phyloP scores from a whole-genome alignment of 2,113 vertebrate species.

The Cyphotilapia sp. region DNA sequence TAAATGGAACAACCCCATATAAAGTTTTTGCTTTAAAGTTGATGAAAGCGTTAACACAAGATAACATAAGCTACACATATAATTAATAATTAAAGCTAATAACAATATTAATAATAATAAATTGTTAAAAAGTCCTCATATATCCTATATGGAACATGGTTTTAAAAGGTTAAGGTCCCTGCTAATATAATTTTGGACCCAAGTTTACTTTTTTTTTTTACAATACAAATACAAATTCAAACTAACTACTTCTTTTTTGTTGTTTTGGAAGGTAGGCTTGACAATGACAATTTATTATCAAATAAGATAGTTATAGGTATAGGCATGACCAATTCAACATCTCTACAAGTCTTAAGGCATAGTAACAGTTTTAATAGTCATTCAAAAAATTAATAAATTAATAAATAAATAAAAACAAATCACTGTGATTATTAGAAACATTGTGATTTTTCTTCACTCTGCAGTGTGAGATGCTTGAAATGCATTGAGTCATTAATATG shows the following conservation, averaged over 20 bases:
- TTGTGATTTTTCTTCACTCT: neutral
- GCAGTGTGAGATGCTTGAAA: neutral
- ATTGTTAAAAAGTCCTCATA: neutral
- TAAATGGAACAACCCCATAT: neutral
- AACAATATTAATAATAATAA: neutral
- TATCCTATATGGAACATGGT: neutral
- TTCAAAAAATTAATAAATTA: fast-evolving
- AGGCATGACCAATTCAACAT: neutral
- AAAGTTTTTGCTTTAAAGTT: neutral
- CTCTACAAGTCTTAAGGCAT: neutral
- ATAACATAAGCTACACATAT: neutral
- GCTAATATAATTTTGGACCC: neutral
- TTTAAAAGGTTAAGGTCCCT: neutral
- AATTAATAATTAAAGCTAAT: neutral
- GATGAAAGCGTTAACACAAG: neutral
- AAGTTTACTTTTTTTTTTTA: neutral
- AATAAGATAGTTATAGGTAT: neutral
- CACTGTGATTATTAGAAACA: neutral
- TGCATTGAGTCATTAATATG: neutral
- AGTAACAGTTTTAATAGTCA: neutral
- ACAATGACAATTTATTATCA: neutral
- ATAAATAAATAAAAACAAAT: neutral
- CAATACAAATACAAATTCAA: neutral
- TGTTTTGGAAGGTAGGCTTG: neutral
- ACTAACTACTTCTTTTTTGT: neutral